Base-by-base conservation (phyloP, 1,140 invertebrate species). In the Zaprionus taronus region DNA sequence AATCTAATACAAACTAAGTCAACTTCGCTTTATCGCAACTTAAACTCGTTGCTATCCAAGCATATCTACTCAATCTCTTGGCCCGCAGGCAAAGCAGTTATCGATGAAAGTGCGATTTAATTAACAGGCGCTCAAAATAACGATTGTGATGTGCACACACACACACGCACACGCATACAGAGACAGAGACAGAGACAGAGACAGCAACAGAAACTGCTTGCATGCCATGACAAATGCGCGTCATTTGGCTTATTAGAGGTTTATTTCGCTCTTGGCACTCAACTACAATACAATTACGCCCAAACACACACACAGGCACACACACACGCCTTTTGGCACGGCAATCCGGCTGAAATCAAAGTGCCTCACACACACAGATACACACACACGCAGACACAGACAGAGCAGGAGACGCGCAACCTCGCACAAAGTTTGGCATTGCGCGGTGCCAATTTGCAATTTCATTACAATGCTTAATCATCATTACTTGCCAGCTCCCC, bases 381-480 rank as follows among this genome's bases (percentile, higher is more conserved):
- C 60, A 51, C 24, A 47, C 47, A 60, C 22, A 58, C 1, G 20
- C 4, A 65, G 5, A 38, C 4, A 56, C 15, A 62, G 41, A 26
- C 15, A 34, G 22, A 57, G 12, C 5, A 5, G 34, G 24, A 57
- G 24, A 57, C 15, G 14, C 24, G 11, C 51, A 64, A 31, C 2
- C 24, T 65, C 57, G 12, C 36, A 41, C 58, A 60, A 38, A 62
- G 51, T 72, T 77, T 77, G 70, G 69, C 70, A 66, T 61, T 70
- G 63, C 77, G 73, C 71, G 80, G 69, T 71, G 77, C 78, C 83
- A 87, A 87, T 87, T 87, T 83, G 84, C 81, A 84, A 87, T 89
- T 89, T 89, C 84, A 89, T 89, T 89, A 79, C 84, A 84, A 89
- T 89, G 85, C 81, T 89, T 90, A 89, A 89, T 89, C 84, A 89